Base-by-base conservation (phyloP, 1,140 invertebrate species). In the Microplitis mediator region DNA sequence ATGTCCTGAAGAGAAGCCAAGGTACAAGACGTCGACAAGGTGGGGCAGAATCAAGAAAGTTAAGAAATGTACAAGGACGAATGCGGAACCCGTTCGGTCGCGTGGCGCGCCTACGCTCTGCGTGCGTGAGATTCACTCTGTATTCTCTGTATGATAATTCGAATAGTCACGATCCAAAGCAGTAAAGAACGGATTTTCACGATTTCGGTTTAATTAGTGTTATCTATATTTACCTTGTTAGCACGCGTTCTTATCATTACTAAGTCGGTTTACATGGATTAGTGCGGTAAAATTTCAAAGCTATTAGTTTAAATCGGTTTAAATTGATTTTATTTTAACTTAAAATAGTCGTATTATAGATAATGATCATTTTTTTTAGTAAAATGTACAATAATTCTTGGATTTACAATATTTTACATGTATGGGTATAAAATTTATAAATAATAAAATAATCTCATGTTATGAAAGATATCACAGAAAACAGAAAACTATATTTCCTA, bases 41-140 rank as follows among this genome's bases (percentile, higher is more conserved):
- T 77, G 70, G 61, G 60, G 71, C 50, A 67, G 62, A 75, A 56
- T 71, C 71, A 64, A 75, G 35, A 69, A 71, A 54, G 23, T 58
- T 23, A 31, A 58, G 16, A 58, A 11, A 23, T 23, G 56, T 23
- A 58, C 56, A 31, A 58, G 56, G 56, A 58, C 23, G 68, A 67
- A 71, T 34, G 50, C 63, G 61, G 80, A 83, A 83, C 82, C 78
- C 80, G 81, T 83, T 78, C 66, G 75, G 82, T 83, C 81, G 81
- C 82, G 82, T 83, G 82, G 81, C 80, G 58, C 79, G 77, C 82
- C 82, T 76, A 83, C 82, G 80, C 82, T 52, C 79, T 76, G 74
- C 73, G 76, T 78, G 78, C 74, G 73, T 64, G 61, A 76, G 52
- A 74, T 69, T 50, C 74, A 75, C 75, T 72, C 73, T 74, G 73